Evolutionary conservation across 2,113 vertebrate genomes (phyloP), one percentile per base, ranked within the genome.

Genomic region (Sebastes fasciatus): DNA sequence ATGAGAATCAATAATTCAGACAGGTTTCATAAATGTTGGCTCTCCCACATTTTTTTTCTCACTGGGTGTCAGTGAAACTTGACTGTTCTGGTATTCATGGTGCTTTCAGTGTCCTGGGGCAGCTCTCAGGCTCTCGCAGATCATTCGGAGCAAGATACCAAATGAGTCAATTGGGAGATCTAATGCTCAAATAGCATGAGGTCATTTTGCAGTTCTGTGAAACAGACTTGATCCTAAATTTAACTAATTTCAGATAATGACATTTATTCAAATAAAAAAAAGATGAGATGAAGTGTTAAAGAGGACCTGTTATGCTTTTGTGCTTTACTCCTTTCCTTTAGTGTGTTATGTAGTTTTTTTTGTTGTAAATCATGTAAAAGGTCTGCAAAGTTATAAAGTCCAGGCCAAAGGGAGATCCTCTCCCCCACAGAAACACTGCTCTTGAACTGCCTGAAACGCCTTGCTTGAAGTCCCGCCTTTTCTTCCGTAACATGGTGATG

Each of bases 1-100:
- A 74, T 58, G 4, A 67, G 46, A 58, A 87, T 91, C 58, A 87
- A 88, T 87, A 79, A 90, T 92, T 92, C 48, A 90, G 48, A 45
- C 64, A 48, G 49, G 55, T 79, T 84, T 90, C 70, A 83, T 90
- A 64, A 88, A 81, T 76, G 76, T 71, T 65, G 26, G 68, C 68
- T 80, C 69, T 58, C 55, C 9, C 4, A 51, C 23, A 6, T 46
- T 68, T 70, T n/a, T 34, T 78, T 55, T 79, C 26, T 67, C 68
- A 10, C 43, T 62, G 49, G 14, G 51, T 63, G 19, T 55, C 48
- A 70, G 61, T 86, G 52, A 86, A 74, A 54, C 54, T 70, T 48
- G 10, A 16, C 55, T 77, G 55, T 23, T 91, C 58, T 55, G 54
- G 68, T 90, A 91, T 91, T 93, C 88, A 90, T 70, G 14, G 12